Base-by-base conservation (phyloP, 1,140 invertebrate genomes). In the Bombus vancouverensis region DNA sequence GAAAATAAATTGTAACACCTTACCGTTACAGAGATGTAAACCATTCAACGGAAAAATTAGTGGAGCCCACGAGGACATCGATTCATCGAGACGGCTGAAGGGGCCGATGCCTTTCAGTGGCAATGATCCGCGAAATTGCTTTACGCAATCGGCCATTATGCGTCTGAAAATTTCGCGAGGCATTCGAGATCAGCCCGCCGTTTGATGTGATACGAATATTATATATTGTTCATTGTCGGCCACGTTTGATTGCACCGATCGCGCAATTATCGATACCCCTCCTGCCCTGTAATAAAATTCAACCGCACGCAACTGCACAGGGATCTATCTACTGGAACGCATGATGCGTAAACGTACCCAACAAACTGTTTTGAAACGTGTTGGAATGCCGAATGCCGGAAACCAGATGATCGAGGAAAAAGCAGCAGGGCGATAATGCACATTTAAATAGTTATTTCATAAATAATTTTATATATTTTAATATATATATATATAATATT, bases 81-180 rank as follows among this genome's bases (percentile, higher is more conserved):
- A 75, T 86, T 87, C 78, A 81, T 80, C 66, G 59, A 72, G 78
- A 65, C 44, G 57, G 47, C 6, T 18, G 70, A 65, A 73, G 44
- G 59, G 83, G 53, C 22, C 78, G 59, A 80, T 90, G 86, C 85
- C 87, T 89, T 91, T 91, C 81, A 77, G 80, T 71, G 79, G 83
- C 91, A 91, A 92, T 92, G 91, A 92, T 84, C 90, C 90, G 89
- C 85, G 90, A 92, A 92, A 92, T 92, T 92, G 91, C 91, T 92
- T 91, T 92, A 92, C 89, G 89, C 91, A 90, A 91, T 87, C 87
- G 87, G 88, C 87, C 82, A 92, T 92, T 91, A 92, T 91, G 90
- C 89, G 87, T 79, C 81, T 84, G 90, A 91, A 92, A 91, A 91
- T 90, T 92, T 91, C 85, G 85, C 87, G 78, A 76, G 79, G 81